These are phyloP conservation scores for Aphelinus certus DNA, from an alignment of 1,140 invertebrate genomes.

Conservation along the genomic window DNA sequence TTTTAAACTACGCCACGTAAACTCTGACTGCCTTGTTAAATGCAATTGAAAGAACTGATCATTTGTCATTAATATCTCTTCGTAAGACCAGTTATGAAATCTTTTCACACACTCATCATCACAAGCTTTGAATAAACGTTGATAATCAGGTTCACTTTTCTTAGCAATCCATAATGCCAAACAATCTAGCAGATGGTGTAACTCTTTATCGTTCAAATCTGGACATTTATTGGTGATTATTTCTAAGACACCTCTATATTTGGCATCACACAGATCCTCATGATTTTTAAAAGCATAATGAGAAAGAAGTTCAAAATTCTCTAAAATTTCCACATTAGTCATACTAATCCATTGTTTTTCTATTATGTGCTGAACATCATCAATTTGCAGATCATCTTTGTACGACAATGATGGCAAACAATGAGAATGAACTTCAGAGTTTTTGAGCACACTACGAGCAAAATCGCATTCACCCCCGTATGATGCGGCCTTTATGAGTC, in stretches of 20 bases:
- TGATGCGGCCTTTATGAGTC: too few relatives aligned
- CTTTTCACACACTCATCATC: conserved; percentile 66
- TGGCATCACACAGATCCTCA: neutral
- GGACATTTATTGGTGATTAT: neutral
- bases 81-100: conserved; percentile 53
- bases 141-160: neutral
- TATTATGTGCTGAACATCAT: conserved; percentile 29
- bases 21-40: conserved; percentile 58
- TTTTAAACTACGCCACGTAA: conserved; percentile 60
- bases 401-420: conserved; percentile 12
- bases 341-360: conserved; percentile 33
- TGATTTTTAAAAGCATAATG: conserved; percentile 27
- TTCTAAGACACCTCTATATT: conserved; percentile 55
- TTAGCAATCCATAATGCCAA: conserved; percentile 34
- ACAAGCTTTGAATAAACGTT: conserved; percentile 64
- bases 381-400: conserved; percentile 28
- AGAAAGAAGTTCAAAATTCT: conserved; percentile 42
- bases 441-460: too few relatives aligned
- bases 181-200: conserved; percentile 39
- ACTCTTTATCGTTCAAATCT: conserved; percentile 20
- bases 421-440: too few relatives aligned
- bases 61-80: conserved; percentile 62
- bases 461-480: too few relatives aligned
- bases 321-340: conserved; percentile 32
- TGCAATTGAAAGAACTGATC: conserved; percentile 66